Percentiles rank a stretch among this genome's conserved stretches.
Conservation (phyloP, 2,797 vertebrate species). For the Enteromius viviparus region DNA sequence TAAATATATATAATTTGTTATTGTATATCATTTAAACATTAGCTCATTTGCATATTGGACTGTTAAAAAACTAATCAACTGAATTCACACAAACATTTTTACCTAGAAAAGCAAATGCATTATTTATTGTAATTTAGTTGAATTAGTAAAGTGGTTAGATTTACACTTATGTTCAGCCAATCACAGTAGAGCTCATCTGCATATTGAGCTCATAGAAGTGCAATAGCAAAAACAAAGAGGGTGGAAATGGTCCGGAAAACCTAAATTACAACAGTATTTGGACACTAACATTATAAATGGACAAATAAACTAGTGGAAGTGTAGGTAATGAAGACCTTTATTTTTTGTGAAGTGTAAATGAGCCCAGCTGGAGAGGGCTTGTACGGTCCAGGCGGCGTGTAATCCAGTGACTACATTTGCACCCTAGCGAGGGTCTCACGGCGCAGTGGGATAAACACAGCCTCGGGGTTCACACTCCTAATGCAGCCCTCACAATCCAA, state of each 20-base stretch:
- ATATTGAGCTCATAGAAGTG: neutral
- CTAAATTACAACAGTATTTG: neutral
- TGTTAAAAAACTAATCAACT: neutral
- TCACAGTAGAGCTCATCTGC: neutral
- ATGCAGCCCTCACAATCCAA: slow-evolving; percentile 47
- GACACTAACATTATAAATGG: neutral
- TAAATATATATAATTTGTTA: too few relatives aligned
- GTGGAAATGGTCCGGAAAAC: neutral
- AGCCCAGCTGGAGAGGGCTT: neutral
- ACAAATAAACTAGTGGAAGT: neutral
- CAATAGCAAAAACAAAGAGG: neutral
- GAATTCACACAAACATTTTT: neutral
- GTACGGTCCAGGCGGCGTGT: neutral
- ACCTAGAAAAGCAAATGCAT: neutral
- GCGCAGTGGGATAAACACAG: slow-evolving; percentile 45
- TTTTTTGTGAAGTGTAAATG: slow-evolving; percentile 18
- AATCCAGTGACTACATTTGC: slow-evolving; percentile 46
- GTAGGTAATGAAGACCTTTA: neutral
- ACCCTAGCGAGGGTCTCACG: slow-evolving; percentile 34
- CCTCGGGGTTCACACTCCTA: slow-evolving; percentile 30
- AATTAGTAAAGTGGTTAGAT: neutral
- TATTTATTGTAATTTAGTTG: neutral
- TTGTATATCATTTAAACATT: neutral
- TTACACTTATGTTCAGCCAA: neutral
- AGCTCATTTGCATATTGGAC: neutral